phyloP scores from a whole-genome alignment of 2,113 vertebrate genomes.

The Caranx ignobilis region DNA sequence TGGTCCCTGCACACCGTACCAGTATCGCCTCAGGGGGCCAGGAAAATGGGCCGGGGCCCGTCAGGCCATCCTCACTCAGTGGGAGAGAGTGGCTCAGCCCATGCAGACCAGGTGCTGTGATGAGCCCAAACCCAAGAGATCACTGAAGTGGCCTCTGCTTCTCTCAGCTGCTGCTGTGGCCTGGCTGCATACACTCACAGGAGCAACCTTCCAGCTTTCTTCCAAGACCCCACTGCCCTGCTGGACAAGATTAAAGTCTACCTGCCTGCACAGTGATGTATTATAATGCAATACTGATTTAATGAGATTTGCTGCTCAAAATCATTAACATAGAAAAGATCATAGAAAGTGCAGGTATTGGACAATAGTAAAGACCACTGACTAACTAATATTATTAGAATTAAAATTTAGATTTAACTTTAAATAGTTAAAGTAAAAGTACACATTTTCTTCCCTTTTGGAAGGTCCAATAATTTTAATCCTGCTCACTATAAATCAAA shows the following conservation, averaged over 20 bases:
- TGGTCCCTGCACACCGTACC: constrained; percentile 89
- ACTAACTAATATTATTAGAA: neutral
- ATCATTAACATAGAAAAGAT: neutral
- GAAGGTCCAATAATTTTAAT: too few species aligned
- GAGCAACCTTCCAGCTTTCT: constrained; percentile 53
- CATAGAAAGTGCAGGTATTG: too few species aligned
- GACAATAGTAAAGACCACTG: neutral
- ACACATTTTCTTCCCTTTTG: too few species aligned
- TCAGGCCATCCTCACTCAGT: constrained; percentile 89
- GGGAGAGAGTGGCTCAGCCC: constrained; percentile 86
- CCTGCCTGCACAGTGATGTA: constrained; percentile 52
- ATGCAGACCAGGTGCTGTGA: constrained; percentile 84
- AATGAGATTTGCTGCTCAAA: neutral
- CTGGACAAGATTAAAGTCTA: constrained; percentile 62
- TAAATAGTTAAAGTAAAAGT: neutral
- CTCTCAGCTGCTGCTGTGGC: constrained; percentile 54
- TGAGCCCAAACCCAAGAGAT: constrained; percentile 36
- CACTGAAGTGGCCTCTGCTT: constrained; percentile 11
- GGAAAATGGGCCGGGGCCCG: constrained; percentile 90
- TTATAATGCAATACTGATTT: neutral
- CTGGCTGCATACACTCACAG: constrained; percentile 68
- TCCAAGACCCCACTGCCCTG: constrained; percentile 65
- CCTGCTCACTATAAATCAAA: too few species aligned
- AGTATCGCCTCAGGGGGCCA: constrained; percentile 89
- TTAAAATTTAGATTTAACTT: too few species aligned